Evolutionary conservation across 2,113 vertebrate genomes (phyloP).

Genomic region (Brevimyrus niger): DNA sequence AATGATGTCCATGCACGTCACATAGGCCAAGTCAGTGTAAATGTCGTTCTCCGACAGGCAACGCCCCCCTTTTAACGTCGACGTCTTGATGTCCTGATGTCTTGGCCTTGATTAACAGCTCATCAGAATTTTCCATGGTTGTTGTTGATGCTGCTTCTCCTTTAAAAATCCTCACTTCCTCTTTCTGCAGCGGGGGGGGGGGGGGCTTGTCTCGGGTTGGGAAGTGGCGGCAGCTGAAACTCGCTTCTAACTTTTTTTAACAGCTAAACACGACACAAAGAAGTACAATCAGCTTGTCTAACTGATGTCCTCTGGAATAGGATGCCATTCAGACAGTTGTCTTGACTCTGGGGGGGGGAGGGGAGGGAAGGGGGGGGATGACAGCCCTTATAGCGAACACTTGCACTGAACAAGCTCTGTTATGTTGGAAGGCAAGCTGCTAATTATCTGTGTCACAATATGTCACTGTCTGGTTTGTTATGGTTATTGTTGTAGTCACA

Average conservation of each 20-base stretch:
- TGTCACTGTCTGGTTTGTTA: background rate
- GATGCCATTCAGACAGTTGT: background rate
- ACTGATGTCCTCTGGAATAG: background rate
- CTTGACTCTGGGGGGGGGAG: background rate
- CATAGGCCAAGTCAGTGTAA: background rate
- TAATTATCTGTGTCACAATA: constrained; percentile 5
- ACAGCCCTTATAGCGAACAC: background rate
- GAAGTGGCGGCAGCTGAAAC: background rate
- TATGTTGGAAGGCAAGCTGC: background rate
- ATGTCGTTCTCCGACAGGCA: background rate
- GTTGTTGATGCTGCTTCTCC: background rate
- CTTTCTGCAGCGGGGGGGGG: background rate
- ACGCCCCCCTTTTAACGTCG: background rate
- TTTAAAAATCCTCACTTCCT: background rate
- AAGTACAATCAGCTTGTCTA: background rate
- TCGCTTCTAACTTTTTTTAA: background rate
- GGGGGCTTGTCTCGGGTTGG: background rate
- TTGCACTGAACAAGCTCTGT: background rate
- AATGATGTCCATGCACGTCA: background rate
- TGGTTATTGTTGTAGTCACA: background rate
- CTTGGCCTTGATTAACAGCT: background rate
- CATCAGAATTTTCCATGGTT: background rate
- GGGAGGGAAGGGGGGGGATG: background rate
- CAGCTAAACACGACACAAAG: background rate
- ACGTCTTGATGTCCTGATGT: background rate